Conservation (phyloP, 2,113 vertebrate species). For the Turdus rufiventris region DNA sequence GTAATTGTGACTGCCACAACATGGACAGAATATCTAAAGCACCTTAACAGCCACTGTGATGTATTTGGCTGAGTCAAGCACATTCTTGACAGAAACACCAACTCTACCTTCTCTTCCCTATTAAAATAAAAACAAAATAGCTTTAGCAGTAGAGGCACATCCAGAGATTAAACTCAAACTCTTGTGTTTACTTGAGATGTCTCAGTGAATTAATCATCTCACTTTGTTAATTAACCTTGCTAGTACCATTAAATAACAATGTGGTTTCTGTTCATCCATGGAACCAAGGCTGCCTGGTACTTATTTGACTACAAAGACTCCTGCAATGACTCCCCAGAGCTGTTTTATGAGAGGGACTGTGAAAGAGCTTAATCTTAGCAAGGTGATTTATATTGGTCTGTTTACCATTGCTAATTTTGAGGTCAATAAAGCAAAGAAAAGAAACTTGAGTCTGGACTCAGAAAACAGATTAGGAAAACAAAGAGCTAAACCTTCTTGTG, state of each 20-base stretch:
- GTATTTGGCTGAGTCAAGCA: not conserved
- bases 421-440: constrained; percentile 1
- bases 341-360: not conserved
- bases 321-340: not conserved
- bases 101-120: not conserved
- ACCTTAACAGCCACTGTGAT: not conserved
- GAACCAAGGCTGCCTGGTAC: not conserved
- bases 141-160: not conserved
- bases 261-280: not conserved
- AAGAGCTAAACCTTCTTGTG: not conserved
- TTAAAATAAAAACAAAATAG: not conserved
- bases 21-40: not conserved
- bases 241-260: not conserved
- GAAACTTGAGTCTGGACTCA: not conserved
- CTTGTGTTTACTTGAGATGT: not conserved
- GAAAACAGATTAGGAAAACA: not conserved
- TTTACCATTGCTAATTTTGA: not conserved
- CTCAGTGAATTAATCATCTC: not conserved
- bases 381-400: not conserved
- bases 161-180: not conserved
- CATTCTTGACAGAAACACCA: not conserved
- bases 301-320: not conserved
- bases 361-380: not conserved
- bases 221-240: not conserved
- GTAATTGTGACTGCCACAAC: not conserved